A percentile compares a stretch with the other conserved stretches of the same genome.
Conservation (phyloP, 2,888 invertebrate genomes). For the Phasia obesa region DNA sequence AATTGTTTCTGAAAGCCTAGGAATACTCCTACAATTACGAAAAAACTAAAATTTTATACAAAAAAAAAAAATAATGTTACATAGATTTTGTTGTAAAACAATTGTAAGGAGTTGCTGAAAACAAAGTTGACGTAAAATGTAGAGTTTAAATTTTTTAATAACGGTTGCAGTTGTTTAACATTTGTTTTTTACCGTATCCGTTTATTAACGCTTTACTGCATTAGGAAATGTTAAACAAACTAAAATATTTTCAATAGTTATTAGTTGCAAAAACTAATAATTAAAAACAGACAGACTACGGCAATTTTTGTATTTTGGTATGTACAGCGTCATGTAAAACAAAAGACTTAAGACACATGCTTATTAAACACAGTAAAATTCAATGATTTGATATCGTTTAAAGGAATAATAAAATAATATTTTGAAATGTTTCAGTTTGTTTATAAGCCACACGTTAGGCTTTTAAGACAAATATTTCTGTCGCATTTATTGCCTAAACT, state of each 20-base stretch:
- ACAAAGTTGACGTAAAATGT: slow-evolving; percentile 37
- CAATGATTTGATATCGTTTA: neutral
- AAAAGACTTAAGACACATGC: slow-evolving; percentile 61
- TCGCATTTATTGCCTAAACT: too few relatives aligned
- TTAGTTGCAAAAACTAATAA: slow-evolving; percentile 25
- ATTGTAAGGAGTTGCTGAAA: slow-evolving; percentile 33
- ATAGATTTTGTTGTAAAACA: slow-evolving; percentile 35
- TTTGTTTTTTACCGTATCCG: slow-evolving; percentile 2
- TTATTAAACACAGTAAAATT: neutral
- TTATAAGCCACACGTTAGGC: too few relatives aligned
- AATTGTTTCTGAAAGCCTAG: slow-evolving; percentile 26
- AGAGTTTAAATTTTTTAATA: slow-evolving; percentile 39
- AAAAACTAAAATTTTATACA: too few relatives aligned
- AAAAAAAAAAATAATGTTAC: slow-evolving; percentile 4
- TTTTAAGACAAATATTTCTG: too few relatives aligned
- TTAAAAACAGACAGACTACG: slow-evolving; percentile 45
- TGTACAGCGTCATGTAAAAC: slow-evolving; percentile 33
- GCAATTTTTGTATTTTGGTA: neutral
- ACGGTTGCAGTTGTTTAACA: slow-evolving; percentile 31
- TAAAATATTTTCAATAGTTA: slow-evolving; percentile 23
- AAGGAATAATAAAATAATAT: neutral
- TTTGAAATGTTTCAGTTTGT: neutral
- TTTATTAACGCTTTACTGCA: slow-evolving; percentile 18
- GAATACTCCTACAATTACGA: slow-evolving; percentile 60
- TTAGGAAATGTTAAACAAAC: slow-evolving; percentile 12